Percentiles rank a stretch among this genome's conserved stretches.
Evolutionary conservation across 2,888 invertebrate species (phyloP).

Genomic region (Drosophila kuntzei): DNA sequence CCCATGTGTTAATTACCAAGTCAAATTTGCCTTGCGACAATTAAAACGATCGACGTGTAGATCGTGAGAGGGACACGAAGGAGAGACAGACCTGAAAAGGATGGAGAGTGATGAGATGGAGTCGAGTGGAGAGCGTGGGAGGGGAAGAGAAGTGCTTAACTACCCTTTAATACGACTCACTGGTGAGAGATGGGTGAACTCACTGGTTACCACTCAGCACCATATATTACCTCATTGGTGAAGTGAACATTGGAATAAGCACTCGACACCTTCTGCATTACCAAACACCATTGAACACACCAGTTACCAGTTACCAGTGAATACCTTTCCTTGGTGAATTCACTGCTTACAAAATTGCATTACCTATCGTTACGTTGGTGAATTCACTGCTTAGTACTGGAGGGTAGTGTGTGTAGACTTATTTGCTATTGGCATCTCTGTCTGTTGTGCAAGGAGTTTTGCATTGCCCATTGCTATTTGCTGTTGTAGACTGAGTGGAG

Average conservation of each 20-base stretch:
- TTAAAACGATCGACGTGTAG: conserved; percentile 54
- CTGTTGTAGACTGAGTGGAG: background rate
- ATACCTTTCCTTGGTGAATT: no score
- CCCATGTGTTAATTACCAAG: conserved; percentile 75
- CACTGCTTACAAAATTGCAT: no score
- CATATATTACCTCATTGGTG: no score
- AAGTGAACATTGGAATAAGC: no score
- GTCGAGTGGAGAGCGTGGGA: background rate
- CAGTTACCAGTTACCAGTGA: no score
- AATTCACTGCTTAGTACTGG: no score
- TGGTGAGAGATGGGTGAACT: no score
- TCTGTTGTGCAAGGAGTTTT: conserved; percentile 2
- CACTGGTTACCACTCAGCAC: no score
- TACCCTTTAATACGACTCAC: no score
- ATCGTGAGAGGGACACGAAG: background rate
- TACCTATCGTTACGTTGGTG: no score
- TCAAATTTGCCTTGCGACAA: conserved; percentile 75
- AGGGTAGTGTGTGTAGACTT: background rate
- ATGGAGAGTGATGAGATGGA: background rate
- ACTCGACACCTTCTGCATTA: no score
- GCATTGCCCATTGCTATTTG: background rate
- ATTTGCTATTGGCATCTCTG: background rate
- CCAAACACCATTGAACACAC: no score
- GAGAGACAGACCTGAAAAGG: background rate
- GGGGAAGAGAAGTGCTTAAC: background rate